phyloP scores from a whole-genome alignment of 1,140 invertebrate species.

The Bombus vancouverensis region DNA sequence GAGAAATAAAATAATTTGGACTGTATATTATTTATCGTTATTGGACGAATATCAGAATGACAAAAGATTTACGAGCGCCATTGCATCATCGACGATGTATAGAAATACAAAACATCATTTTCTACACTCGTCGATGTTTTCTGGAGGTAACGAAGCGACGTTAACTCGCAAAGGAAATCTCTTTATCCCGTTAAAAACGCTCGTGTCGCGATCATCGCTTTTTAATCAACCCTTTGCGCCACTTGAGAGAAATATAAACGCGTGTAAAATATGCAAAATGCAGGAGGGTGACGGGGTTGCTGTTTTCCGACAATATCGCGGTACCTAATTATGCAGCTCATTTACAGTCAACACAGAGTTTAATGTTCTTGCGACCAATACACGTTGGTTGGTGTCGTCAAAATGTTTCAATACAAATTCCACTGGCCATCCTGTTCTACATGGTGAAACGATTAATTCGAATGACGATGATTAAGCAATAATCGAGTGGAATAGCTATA shows the following conservation, averaged over 20 bases:
- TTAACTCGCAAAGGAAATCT: slow-evolving; percentile 1
- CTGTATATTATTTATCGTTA: too few species aligned
- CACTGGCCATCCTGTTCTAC: background rate
- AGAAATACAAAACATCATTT: background rate
- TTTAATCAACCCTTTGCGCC: slow-evolving; percentile 42
- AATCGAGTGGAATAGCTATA: background rate
- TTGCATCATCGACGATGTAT: background rate
- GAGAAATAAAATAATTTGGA: too few species aligned
- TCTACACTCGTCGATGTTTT: too few species aligned
- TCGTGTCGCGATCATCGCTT: slow-evolving; percentile 16
- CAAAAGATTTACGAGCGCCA: background rate
- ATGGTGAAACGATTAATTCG: slow-evolving; percentile 11
- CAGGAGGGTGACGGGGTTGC: background rate
- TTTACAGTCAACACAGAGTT: slow-evolving; percentile 29
- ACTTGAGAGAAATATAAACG: slow-evolving; percentile 35
- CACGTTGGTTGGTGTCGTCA: slow-evolving; percentile 12
- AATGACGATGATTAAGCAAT: background rate
- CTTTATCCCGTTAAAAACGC: background rate
- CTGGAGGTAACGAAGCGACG: background rate
- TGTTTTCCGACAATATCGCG: slow-evolving; percentile 23
- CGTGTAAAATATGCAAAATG: slow-evolving; percentile 37
- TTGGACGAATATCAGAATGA: background rate
- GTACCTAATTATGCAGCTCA: slow-evolving; percentile 44
- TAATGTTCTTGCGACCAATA: slow-evolving; percentile 21
- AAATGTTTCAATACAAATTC: slow-evolving; percentile 33